These are phyloP conservation scores for Epsilonema sp. DNA, from an alignment of 2,888 invertebrate genomes.

Conservation along the genomic window DNA sequence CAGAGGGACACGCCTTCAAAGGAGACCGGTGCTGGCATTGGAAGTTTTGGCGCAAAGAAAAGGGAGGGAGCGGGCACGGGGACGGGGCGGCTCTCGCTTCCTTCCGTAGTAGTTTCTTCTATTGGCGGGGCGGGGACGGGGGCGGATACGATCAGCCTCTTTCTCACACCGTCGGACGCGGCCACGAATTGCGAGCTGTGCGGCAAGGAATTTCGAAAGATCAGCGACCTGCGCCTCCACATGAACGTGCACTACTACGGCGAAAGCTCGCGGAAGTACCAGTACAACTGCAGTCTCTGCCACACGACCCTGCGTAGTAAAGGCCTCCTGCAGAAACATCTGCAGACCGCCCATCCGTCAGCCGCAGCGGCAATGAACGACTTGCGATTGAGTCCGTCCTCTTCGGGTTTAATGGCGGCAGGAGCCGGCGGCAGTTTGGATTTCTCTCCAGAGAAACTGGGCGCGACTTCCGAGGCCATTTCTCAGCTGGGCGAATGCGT, in stretches of 20 bases:
- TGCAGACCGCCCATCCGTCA: constrained; percentile 12
- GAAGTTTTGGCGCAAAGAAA: no score
- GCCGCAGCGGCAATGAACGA: constrained; percentile 1
- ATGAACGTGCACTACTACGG: constrained; percentile 90
- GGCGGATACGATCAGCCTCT: neutral
- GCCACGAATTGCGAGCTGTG: constrained; percentile 53
- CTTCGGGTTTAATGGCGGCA: no score
- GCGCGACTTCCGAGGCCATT: neutral
- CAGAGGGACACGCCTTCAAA: no score
- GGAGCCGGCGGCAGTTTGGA: neutral
- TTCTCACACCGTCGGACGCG: neutral
- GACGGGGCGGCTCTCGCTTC: no score
- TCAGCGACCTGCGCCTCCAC: constrained; percentile 68
- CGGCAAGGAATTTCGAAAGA: constrained; percentile 72
- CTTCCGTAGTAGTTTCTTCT: no score
- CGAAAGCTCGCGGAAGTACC: constrained; percentile 48
- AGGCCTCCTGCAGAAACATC: constrained; percentile 21
- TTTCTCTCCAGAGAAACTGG: neutral
- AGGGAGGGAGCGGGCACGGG: no score
- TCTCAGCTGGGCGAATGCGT: no score
- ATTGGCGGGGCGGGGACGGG: no score
- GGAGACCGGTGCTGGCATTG: no score
- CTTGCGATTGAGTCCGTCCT: neutral
- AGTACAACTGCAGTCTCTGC: constrained; percentile 27
- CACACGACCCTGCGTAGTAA: constrained; percentile 22